These are phyloP conservation scores for Molorchus minor DNA, from an alignment of 2,888 invertebrate species.

Conservation along the genomic window DNA sequence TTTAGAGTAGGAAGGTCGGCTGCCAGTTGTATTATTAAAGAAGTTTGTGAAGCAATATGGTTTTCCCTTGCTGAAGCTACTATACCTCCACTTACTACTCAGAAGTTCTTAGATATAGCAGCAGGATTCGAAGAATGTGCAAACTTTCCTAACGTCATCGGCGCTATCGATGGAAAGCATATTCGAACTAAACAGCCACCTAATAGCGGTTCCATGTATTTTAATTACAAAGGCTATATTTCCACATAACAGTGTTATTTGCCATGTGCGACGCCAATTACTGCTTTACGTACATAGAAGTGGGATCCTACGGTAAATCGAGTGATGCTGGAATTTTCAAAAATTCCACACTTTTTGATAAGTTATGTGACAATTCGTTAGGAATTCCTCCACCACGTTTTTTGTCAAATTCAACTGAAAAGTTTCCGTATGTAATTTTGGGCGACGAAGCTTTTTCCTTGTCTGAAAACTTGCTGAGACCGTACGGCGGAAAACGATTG, in stretches of 20 bases:
- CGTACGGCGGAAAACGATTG: constrained; percentile 46
- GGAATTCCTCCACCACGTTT: constrained; percentile 43
- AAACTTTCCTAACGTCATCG: constrained; percentile 47
- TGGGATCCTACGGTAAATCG: constrained; percentile 47
- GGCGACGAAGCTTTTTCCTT: constrained; percentile 49
- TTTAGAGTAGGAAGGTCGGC: constrained; percentile 29
- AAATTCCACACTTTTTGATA: constrained; percentile 43
- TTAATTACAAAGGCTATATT: constrained; percentile 32
- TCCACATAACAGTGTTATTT: constrained; percentile 49
- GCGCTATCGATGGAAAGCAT: constrained; percentile 48
- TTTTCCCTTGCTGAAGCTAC: constrained; percentile 18
- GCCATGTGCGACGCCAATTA: constrained; percentile 48
- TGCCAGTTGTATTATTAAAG: constrained; percentile 24
- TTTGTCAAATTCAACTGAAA: constrained; percentile 27
- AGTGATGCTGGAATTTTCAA: constrained; percentile 47
- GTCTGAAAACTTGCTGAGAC: constrained; percentile 42
- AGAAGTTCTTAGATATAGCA: constrained; percentile 36
- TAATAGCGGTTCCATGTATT: constrained; percentile 36
- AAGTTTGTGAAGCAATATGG: constrained; percentile 36
- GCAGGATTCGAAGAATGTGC: constrained; percentile 43
- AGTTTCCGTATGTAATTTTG: constrained; percentile 45
- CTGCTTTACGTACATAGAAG: constrained; percentile 46
- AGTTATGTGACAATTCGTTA: constrained; percentile 41
- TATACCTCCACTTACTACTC: constrained; percentile 22
- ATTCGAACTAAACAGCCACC: constrained; percentile 43